Base-by-base conservation (phyloP, 2,113 vertebrate genomes). In the Takifugu bimaculatus region DNA sequence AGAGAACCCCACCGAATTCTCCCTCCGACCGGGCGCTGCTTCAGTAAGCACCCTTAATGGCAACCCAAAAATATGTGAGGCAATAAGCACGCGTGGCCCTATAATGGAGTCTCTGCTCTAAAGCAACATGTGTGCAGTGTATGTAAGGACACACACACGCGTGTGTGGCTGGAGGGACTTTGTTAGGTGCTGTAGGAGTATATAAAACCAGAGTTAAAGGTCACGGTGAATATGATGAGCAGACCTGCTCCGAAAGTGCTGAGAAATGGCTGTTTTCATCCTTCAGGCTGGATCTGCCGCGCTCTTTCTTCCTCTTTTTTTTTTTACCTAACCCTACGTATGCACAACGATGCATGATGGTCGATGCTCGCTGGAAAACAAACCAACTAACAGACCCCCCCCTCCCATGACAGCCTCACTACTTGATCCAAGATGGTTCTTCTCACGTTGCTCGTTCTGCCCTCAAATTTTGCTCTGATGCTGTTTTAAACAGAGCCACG, bases 31-130 rank as follows among this genome's bases (percentile, higher is more conserved):
- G 57, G 50, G 76, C 50, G 50, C 63, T 77, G 84, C 85, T 76
- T 83, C 85, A 87, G 77, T 77, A 77, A 79, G 77, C 81, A 78
- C 74, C 77, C 65, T 59, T 79, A 85, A 87, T 78, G 83, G 77
- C 60, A 74, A 61, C 62, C 58, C 58, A 53, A 50, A 72, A 74
- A 58, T 56, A 13, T 75, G 63, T 76, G 64, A 77, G 74, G 47
- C 53, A 49, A 9, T 63, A 61, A 29, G 58, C 39, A 44, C 45
- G 52, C 14, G 47, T 35, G 6, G 27, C 26, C 60, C 45, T 58
- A 55, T 49, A 61, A 54, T 28, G 35, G 61, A 48, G 54, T 73
- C 78, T 70, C 68, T 77, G 58, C 67, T 70, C 59, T 54, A 7
- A 76, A 75, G 60, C 53, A 60, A 49, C 47, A 50, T 69, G 52